A percentile compares a stretch with the other conserved stretches of the same genome.
These are phyloP conservation scores for Nemoura dubitans DNA, from an alignment of 2,888 invertebrate species.

Conservation along the genomic window DNA sequence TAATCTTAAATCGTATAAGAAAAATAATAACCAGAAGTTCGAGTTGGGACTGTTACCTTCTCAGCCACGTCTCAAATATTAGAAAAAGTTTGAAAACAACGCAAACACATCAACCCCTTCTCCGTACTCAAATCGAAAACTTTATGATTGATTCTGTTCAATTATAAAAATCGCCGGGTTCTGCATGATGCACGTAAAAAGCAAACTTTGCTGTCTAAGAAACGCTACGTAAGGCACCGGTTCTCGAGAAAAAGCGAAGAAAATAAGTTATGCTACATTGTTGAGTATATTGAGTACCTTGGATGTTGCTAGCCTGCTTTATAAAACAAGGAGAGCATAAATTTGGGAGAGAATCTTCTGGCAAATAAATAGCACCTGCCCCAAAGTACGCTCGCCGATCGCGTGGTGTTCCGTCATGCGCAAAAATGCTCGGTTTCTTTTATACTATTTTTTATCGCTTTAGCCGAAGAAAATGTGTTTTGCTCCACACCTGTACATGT, in stretches of 20 bases:
- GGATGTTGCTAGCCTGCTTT: not conserved
- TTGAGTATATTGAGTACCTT: constrained; percentile 29
- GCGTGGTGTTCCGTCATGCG: not conserved
- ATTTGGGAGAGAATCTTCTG: constrained; percentile 48
- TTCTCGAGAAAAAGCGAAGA: not conserved
- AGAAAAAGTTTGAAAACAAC: not conserved
- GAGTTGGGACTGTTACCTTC: not conserved
- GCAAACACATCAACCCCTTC: constrained; percentile 39
- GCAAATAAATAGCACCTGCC: constrained; percentile 49
- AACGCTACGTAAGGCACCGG: not conserved
- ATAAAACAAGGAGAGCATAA: constrained; percentile 41
- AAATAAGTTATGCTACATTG: constrained; percentile 20
- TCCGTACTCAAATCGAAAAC: constrained; percentile 43
- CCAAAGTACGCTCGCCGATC: constrained; percentile 19
- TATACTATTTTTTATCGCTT: not conserved
- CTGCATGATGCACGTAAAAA: not conserved
- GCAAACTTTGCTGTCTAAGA: not conserved
- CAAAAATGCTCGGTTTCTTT: no score
- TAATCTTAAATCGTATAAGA: no score
- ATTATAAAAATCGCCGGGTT: not conserved
- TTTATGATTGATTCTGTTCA: constrained; percentile 22
- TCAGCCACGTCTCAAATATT: not conserved
- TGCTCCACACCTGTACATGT: not conserved
- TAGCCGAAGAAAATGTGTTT: not conserved
- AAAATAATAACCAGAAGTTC: no score